Conservation (phyloP, 2,797 vertebrate genomes). For the Cyprinodon diabolis region DNA sequence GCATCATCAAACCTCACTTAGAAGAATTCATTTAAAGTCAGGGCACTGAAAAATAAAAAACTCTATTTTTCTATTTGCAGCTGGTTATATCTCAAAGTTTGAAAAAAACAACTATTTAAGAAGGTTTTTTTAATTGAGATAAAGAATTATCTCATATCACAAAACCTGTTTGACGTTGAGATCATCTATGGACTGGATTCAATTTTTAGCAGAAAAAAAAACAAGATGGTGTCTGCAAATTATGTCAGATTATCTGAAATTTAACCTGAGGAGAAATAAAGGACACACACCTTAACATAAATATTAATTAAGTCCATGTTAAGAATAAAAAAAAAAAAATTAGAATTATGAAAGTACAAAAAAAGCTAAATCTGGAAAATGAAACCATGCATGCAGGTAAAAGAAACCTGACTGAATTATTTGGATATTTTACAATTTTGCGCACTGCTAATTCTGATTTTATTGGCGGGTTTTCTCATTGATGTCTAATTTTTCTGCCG, state of each 20-base stretch:
- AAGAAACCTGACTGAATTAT: too few species aligned
- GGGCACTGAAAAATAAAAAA: too few species aligned
- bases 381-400: too few species aligned
- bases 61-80: neutral
- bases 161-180: neutral
- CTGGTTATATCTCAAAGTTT: neutral
- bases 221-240: neutral
- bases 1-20: neutral
- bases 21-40: neutral
- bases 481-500: neutral
- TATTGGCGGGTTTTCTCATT: neutral
- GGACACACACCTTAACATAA: neutral
- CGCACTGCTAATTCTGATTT: too few species aligned
- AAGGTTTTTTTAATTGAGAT: neutral
- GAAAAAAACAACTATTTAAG: too few species aligned
- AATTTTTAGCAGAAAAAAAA: neutral
- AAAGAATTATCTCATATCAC: neutral
- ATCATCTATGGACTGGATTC: too few species aligned
- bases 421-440: too few species aligned
- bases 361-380: neutral
- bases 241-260: neutral
- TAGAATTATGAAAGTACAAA: neutral
- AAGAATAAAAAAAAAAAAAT: too few species aligned
- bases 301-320: neutral
- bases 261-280: neutral